These are phyloP conservation scores for Mesorhabditis belari DNA, from an alignment of 2,888 invertebrate genomes.

Conservation along the genomic window DNA sequence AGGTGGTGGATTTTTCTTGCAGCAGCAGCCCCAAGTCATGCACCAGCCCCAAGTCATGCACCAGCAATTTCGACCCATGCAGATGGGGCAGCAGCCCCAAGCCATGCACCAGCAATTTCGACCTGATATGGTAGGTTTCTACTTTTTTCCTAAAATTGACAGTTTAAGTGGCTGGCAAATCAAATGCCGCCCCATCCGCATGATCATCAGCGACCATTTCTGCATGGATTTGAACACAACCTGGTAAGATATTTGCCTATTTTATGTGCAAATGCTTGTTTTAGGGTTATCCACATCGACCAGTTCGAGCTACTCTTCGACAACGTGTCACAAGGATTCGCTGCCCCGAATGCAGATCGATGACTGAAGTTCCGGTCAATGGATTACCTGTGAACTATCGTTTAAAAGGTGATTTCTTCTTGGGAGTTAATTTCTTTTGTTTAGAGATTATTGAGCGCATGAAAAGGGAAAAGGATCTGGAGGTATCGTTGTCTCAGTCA, in stretches of 20 bases:
- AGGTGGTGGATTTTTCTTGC: too few species aligned
- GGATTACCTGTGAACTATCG: constrained; percentile 20
- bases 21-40: too few species aligned
- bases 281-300: neutral
- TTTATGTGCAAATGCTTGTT: neutral
- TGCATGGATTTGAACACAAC: neutral
- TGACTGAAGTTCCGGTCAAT: constrained; percentile 15
- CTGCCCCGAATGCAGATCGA: constrained; percentile 28
- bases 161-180: neutral
- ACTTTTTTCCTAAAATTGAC: neutral
- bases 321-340: constrained; percentile 10
- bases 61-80: too few species aligned
- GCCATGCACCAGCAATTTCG: neutral
- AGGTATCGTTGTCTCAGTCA: neutral
- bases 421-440: neutral
- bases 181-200: neutral
- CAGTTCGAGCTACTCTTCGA: neutral
- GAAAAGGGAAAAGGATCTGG: neutral
- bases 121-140: neutral
- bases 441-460: neutral
- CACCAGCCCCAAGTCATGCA: too few species aligned
- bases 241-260: neutral
- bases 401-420: constrained; percentile 5
- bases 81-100: neutral
- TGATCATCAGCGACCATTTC: neutral